phyloP scores from a whole-genome alignment of 2,888 invertebrate genomes.

The Nezara viridula region DNA sequence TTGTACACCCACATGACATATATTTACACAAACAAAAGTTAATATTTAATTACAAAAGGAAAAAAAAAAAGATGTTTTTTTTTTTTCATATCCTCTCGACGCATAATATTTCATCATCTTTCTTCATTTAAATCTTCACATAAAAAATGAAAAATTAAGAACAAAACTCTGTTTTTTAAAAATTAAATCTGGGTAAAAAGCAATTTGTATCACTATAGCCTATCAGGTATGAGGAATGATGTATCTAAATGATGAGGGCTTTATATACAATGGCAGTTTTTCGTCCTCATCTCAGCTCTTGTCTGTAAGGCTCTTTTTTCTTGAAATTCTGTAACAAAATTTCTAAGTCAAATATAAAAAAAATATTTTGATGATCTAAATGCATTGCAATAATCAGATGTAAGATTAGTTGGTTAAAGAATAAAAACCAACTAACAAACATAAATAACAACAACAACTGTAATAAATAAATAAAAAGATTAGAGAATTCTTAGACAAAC shows the following conservation, averaged over 20 bases:
- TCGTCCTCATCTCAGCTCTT: constrained; percentile 57
- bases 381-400: background rate
- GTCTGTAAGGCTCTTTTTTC: constrained; percentile 51
- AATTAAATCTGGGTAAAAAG: constrained; percentile 42
- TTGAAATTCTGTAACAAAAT: constrained; percentile 52
- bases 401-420: background rate
- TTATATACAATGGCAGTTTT: constrained; percentile 58
- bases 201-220: constrained; percentile 53
- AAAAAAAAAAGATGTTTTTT: constrained; percentile 45
- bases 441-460: no score
- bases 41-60: constrained; percentile 48
- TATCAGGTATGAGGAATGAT: constrained; percentile 57
- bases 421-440: background rate
- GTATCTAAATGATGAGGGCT: constrained; percentile 58
- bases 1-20: constrained; percentile 58
- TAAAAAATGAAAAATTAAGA: constrained; percentile 41
- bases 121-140: constrained; percentile 45
- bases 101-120: background rate
- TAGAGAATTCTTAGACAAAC: no score
- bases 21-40: constrained; percentile 57
- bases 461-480: no score
- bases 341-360: background rate
- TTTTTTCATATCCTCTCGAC: constrained; percentile 43
- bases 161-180: constrained; percentile 44
- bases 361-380: background rate